phyloP scores from a whole-genome alignment of 1,140 invertebrate genomes.

The Micrasema minimum region DNA sequence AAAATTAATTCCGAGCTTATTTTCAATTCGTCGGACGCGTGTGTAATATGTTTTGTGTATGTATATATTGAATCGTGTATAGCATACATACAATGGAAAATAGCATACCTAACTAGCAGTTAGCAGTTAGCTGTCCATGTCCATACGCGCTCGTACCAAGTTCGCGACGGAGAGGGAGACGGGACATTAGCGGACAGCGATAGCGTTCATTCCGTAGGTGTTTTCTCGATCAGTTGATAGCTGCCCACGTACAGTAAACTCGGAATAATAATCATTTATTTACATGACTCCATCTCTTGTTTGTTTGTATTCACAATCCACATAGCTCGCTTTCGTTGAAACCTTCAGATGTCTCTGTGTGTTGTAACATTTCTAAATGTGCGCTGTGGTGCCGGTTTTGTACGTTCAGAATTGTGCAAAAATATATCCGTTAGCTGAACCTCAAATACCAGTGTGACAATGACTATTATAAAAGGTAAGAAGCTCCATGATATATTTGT shows the following conservation, averaged over 20 bases:
- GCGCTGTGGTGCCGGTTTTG: slow-evolving; percentile 25
- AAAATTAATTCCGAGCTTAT: slow-evolving; percentile 38
- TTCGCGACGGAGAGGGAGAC: slow-evolving; percentile 17
- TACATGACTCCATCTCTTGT: slow-evolving; percentile 47
- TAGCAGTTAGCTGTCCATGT: not conserved
- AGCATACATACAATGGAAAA: slow-evolving; percentile 11
- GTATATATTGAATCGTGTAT: slow-evolving; percentile 7
- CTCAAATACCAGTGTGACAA: slow-evolving; percentile 36
- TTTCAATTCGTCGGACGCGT: slow-evolving; percentile 14
- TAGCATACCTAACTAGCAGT: slow-evolving; percentile 10
- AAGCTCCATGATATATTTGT: not conserved
- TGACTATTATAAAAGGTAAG: slow-evolving; percentile 47
- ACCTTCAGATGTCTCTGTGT: slow-evolving; percentile 46
- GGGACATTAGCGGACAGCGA: slow-evolving; percentile 4
- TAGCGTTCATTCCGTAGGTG: slow-evolving; percentile 35
- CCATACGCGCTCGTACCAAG: not conserved
- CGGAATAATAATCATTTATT: slow-evolving; percentile 47
- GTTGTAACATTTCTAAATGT: slow-evolving; percentile 42
- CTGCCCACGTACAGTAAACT: slow-evolving; percentile 44
- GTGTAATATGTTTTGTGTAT: not conserved
- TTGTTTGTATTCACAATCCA: slow-evolving; percentile 44
- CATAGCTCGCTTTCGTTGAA: slow-evolving; percentile 45
- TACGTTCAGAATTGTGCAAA: slow-evolving; percentile 25
- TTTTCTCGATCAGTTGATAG: slow-evolving; percentile 37
- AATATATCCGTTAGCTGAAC: slow-evolving; percentile 24